Conservation (phyloP, 1,140 invertebrate species). For the Ceratosolen solmsi region DNA sequence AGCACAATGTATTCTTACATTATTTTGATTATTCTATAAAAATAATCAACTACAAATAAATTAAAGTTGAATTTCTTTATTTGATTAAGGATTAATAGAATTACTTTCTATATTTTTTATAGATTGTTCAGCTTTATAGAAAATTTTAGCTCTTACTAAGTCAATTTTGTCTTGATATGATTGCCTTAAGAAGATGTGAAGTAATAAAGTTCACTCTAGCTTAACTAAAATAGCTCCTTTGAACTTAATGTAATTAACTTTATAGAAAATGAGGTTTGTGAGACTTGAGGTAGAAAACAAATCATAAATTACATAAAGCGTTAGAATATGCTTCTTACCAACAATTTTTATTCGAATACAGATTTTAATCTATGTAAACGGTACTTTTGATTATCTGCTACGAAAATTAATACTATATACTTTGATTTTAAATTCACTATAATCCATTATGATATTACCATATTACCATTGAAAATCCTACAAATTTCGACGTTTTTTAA, state of each 20-base stretch:
- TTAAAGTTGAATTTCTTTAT: background rate
- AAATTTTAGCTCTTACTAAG: background rate
- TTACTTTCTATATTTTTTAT: background rate
- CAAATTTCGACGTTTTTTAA: too few species aligned
- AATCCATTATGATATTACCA: too few species aligned
- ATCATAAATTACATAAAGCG: background rate
- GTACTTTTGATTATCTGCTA: too few species aligned
- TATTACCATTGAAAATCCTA: too few species aligned
- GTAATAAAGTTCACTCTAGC: background rate
- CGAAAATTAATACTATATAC: too few species aligned
- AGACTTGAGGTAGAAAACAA: slow-evolving; percentile 6
- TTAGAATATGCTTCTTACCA: background rate
- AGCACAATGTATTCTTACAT: too few species aligned
- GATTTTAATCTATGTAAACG: too few species aligned
- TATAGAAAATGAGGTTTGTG: slow-evolving; percentile 10
- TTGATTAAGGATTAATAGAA: background rate
- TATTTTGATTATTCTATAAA: too few species aligned
- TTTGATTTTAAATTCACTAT: too few species aligned
- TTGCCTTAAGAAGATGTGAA: background rate
- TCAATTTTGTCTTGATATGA: background rate
- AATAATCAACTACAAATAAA: too few species aligned
- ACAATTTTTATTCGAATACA: background rate
- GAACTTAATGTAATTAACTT: slow-evolving; percentile 19
- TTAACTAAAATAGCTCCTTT: slow-evolving; percentile 6
- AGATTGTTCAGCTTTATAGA: background rate